Percentiles rank a stretch among this genome's conserved stretches.
These are phyloP conservation scores for Lycodopsis pacificus DNA, from an alignment of 2,797 vertebrate species.

Conservation along the genomic window DNA sequence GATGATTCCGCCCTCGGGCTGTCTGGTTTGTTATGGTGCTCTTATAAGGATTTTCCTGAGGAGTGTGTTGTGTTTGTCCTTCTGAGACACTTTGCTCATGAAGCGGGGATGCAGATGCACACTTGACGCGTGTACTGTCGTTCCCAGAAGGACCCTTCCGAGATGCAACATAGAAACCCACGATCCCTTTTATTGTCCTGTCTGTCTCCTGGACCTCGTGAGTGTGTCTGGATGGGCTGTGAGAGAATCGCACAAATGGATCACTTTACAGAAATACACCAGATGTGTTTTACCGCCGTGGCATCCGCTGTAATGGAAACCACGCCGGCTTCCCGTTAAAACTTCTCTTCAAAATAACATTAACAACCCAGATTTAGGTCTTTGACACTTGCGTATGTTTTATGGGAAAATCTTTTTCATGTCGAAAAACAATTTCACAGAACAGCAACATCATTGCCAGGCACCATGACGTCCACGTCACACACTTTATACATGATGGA, in stretches of 20 bases:
- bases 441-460: not conserved
- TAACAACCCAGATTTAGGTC: not conserved
- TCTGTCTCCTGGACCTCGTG: not conserved
- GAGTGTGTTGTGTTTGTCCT: constrained; percentile 4
- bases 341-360: not conserved
- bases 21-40: not conserved
- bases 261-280: not conserved
- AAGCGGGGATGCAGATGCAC: not conserved
- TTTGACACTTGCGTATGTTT: not conserved
- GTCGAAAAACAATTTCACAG: not conserved
- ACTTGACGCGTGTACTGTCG: not conserved
- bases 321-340: not conserved
- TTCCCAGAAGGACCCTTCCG: not conserved
- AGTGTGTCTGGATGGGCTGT: not conserved
- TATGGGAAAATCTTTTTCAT: not conserved
- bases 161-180: not conserved
- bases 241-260: not conserved
- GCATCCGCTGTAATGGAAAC: constrained; percentile 4
- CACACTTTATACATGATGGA: too few species aligned
- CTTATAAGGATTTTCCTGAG: constrained; percentile 10
- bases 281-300: not conserved
- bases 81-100: not conserved
- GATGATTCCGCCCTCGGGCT: not conserved
- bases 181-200: not conserved
- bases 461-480: not conserved